Base-by-base conservation (phyloP, 2,888 invertebrate species). In the Idaea dimidiata region DNA sequence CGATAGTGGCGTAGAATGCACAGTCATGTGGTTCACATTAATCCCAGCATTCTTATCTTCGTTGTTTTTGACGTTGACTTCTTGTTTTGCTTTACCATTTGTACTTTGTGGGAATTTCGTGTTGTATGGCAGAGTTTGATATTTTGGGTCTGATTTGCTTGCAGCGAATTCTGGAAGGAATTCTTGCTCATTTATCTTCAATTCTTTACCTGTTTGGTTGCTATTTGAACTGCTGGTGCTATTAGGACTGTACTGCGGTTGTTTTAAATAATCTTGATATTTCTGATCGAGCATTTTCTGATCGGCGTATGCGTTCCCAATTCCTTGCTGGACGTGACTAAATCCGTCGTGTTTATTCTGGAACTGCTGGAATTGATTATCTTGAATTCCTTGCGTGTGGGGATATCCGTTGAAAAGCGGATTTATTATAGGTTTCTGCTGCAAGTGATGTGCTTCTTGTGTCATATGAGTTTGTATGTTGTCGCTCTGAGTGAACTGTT, bases 121-220 rank as follows among this genome's bases (percentile, higher is more conserved):
- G 83, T 96, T 98, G 89, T 97, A 97, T 74, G 98, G 97, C 87
- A 98, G 92, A 32, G 97, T 97, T 93, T 98, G 97, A 92, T 97
- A 98, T 89, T 97, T 98, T 56, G 96, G 97, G 86, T 98, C 97
- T 62, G 96, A 96, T 84, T 97, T 97, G 78, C 95, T 96, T 31
- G 96, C 94, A 66, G 95, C 94, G 80, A 97, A 96, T 78, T 96
- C 95, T 62, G 94, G 94, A 17, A 94, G 87, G 71, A 92, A 93
- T 76, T 94, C 94, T 76, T 92, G 93, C 75, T 91, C 93, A 72
- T 88, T 93, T 73, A 89, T 89, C 82, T 91, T 93, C 57, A 88
- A 76, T 71, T 91, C 92, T 79, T 91, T 93, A 16, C 88, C 86
- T 53, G 87, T 88, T 85, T 91, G 92, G 65, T 89, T 91, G 71